phyloP scores from a whole-genome alignment of 2,797 vertebrate species.

The Erpetoichthys calabaricus region DNA sequence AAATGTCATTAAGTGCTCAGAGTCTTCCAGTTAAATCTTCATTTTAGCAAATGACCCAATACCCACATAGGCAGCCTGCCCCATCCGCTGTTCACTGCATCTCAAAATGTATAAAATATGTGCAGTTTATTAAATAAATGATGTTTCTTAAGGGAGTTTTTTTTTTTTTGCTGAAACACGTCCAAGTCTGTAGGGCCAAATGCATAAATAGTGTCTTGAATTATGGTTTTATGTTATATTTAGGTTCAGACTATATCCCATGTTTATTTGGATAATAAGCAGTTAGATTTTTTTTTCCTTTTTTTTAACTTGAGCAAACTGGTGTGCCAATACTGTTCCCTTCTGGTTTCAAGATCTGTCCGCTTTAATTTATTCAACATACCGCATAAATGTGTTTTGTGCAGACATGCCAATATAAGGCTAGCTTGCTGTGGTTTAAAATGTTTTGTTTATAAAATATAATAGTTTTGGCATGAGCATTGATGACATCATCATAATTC shows the following conservation, averaged over 20 bases:
- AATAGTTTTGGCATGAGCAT: not conserved
- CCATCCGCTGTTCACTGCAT: too few relatives aligned
- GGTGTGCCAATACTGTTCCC: not conserved
- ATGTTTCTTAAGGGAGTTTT: not conserved
- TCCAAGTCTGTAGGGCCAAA: not conserved
- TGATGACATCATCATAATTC: not conserved
- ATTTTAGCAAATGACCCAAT: too few relatives aligned
- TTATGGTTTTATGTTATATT: not conserved
- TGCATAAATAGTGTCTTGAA: not conserved
- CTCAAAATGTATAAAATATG: too few relatives aligned
- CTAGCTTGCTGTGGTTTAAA: not conserved
- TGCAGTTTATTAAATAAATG: not conserved
- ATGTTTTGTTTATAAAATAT: conserved; percentile 1
- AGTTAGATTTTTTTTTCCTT: not conserved
- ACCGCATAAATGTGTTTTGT: not conserved
- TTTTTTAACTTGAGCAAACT: not conserved
- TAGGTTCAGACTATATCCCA: not conserved
- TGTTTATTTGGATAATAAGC: conserved; percentile 1
- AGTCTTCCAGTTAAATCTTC: too few relatives aligned
- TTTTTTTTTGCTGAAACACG: not conserved
- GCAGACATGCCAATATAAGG: not conserved
- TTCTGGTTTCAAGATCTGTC: not conserved
- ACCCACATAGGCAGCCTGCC: too few relatives aligned
- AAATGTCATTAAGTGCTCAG: too few relatives aligned
- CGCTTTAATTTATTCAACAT: not conserved